A percentile compares a stretch with the other conserved stretches of the same genome.
Conservation (phyloP, 1,140 invertebrate genomes). For the Kradibia gibbosae region DNA sequence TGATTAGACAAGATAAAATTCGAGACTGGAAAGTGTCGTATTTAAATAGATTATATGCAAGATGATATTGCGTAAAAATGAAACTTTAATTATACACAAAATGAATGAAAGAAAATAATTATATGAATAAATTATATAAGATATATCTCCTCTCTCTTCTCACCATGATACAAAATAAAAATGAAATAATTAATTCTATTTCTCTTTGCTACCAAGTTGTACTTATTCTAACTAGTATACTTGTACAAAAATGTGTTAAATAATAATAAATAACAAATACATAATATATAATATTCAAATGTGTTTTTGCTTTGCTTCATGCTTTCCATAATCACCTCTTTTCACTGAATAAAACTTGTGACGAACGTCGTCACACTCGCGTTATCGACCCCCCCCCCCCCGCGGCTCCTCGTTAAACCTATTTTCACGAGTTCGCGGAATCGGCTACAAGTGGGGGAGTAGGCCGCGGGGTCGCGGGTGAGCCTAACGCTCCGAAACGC, state of each 20-base stretch:
- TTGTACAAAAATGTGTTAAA: slow-evolving; percentile 74
- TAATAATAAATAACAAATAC: slow-evolving; percentile 70
- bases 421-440: too few species aligned
- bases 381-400: too few species aligned
- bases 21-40: not conserved
- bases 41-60: slow-evolving; percentile 28
- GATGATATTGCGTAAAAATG: slow-evolving; percentile 63
- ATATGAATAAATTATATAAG: slow-evolving; percentile 64
- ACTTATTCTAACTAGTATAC: slow-evolving; percentile 74
- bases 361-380: too few species aligned
- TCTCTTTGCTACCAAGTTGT: slow-evolving; percentile 75
- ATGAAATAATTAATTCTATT: slow-evolving; percentile 70
- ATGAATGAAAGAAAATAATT: slow-evolving; percentile 61
- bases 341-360: too few species aligned
- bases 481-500: too few species aligned
- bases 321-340: too few species aligned
- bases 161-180: slow-evolving; percentile 69
- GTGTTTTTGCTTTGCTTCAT: not conserved
- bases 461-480: too few species aligned
- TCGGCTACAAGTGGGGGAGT: too few species aligned
- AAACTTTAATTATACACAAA: slow-evolving; percentile 59
- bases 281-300: slow-evolving; percentile 65
- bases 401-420: too few species aligned
- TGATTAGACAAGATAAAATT: not conserved
- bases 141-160: slow-evolving; percentile 68